Evolutionary conservation across 1,140 invertebrate species (phyloP).

Genomic region (Trachelipus rathkii): DNA sequence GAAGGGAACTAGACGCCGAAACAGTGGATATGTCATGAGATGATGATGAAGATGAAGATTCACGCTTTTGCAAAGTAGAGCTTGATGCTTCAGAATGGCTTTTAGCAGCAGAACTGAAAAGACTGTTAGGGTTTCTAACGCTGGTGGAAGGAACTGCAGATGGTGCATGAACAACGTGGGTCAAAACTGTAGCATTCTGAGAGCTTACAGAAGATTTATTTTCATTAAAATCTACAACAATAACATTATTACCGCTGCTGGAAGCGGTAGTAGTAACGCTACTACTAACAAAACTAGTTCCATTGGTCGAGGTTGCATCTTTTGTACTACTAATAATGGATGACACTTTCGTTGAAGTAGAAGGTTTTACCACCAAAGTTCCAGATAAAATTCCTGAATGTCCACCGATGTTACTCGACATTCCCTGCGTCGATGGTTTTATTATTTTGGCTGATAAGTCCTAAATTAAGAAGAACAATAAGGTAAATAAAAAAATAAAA

Average conservation of each 20-base stretch:
- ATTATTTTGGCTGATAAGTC: constrained; percentile 1
- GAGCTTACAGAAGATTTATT: neutral
- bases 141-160: neutral
- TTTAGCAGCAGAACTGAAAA: neutral
- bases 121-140: neutral
- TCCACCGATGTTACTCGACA: neutral
- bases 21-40: neutral
- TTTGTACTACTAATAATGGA: neutral
- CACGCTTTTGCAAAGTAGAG: neutral
- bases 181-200: neutral
- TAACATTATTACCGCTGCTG: neutral
- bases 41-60: neutral
- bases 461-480: neutral
- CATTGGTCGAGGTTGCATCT: neutral
- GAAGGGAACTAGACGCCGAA: neutral
- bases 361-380: constrained; percentile 1
- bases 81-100: neutral
- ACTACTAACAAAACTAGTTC: neutral
- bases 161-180: neutral
- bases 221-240: neutral
- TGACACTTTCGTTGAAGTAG: neutral
- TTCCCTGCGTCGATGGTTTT: neutral
- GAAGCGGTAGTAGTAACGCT: neutral
- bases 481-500: no score
- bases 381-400: neutral